These are phyloP conservation scores for Drosophila rellima DNA, from an alignment of 2,888 invertebrate species.

Conservation along the genomic window DNA sequence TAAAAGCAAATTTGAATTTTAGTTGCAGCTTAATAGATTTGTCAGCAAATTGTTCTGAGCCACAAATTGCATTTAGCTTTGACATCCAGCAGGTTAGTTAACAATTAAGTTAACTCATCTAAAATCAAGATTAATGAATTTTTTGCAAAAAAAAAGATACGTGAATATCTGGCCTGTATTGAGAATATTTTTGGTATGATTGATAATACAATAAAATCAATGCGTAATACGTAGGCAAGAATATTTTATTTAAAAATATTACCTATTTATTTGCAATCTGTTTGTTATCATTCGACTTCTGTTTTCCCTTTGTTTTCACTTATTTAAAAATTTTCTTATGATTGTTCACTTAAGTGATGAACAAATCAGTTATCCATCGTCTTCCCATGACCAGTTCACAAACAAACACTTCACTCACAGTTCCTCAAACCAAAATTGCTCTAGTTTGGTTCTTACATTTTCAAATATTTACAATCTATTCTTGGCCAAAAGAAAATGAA, in stretches of 20 bases:
- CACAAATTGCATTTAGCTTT: not conserved
- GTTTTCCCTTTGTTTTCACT: not conserved
- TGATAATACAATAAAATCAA: too few species aligned
- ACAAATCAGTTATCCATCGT: too few species aligned
- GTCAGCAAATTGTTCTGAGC: not conserved
- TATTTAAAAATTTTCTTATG: not conserved
- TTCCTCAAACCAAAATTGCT: not conserved
- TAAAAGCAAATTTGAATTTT: constrained; percentile 11
- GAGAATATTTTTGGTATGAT: not conserved
- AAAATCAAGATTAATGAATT: not conserved
- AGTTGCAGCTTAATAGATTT: constrained; percentile 1
- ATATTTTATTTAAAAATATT: too few species aligned
- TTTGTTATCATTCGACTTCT: too few species aligned
- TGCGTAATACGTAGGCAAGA: not conserved
- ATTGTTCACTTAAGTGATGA: too few species aligned
- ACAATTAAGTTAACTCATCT: not conserved
- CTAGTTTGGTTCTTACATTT: not conserved
- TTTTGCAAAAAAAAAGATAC: not conserved
- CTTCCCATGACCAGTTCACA: not conserved
- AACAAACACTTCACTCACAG: not conserved
- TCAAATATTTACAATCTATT: not conserved
- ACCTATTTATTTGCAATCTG: too few species aligned
- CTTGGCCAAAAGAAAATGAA: not conserved
- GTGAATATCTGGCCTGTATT: not conserved
- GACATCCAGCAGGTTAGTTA: not conserved